phyloP scores from a whole-genome alignment of 1,140 invertebrate genomes.

The Drosophila simulans region DNA sequence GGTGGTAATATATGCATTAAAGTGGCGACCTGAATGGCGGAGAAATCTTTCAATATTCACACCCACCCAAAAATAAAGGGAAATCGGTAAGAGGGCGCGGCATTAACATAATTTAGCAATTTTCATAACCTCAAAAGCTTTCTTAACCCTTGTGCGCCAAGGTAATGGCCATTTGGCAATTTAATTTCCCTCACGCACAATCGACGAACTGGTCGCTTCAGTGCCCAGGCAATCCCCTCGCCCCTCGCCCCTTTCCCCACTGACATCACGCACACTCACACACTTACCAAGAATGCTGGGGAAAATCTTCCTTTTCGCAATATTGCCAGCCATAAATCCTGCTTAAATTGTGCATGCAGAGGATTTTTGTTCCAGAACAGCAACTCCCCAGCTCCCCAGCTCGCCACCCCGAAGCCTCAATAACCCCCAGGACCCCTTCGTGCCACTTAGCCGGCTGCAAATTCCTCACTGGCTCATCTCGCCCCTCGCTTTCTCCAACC shows the following conservation, averaged over 20 bases:
- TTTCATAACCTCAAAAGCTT: slow-evolving; percentile 69
- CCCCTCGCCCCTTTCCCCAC: background rate
- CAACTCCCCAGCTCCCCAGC: slow-evolving; percentile 27
- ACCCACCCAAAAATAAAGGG: slow-evolving; percentile 13
- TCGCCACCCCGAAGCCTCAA: slow-evolving; percentile 5
- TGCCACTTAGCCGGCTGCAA: slow-evolving; percentile 58
- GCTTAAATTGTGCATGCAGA: slow-evolving; percentile 83
- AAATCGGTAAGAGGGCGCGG: background rate
- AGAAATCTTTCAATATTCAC: slow-evolving; percentile 64
- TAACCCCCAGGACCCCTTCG: background rate
- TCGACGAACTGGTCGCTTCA: slow-evolving; percentile 64
- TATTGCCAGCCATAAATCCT: slow-evolving; percentile 83
- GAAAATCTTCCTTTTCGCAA: slow-evolving; percentile 66
- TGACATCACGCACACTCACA: background rate
- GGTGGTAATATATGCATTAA: slow-evolving; percentile 39
- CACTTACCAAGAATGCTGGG: slow-evolving; percentile 13
- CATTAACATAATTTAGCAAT: slow-evolving; percentile 78
- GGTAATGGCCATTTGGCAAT: slow-evolving; percentile 80
- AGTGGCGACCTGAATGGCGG: slow-evolving; percentile 19
- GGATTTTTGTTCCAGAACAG: slow-evolving; percentile 82
- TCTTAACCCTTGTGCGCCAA: slow-evolving; percentile 66
- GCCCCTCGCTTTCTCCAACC: background rate
- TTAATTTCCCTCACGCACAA: slow-evolving; percentile 82
- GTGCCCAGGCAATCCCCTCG: slow-evolving; percentile 1
- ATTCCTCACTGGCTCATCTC: slow-evolving; percentile 45